A percentile compares a stretch with the other conserved stretches of the same genome.
Conservation (phyloP, 2,888 invertebrate species). For the Chirona hameri region DNA sequence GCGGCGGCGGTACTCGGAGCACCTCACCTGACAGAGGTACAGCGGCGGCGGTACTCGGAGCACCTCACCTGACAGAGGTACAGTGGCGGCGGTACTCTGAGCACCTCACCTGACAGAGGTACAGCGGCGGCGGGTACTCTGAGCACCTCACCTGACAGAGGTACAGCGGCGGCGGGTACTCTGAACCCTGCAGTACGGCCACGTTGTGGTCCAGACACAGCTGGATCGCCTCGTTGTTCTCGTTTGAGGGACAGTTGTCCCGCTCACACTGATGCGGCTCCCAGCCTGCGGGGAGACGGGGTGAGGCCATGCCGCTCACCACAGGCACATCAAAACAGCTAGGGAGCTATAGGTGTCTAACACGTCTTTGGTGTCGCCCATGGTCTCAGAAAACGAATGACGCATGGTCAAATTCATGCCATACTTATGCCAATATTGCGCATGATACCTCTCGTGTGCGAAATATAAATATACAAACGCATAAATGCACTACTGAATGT, state of each 20-base stretch:
- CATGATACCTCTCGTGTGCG: neutral
- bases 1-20: too few relatives aligned
- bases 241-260: conserved; percentile 24
- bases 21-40: too few relatives aligned
- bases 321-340: neutral
- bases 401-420: neutral
- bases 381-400: neutral
- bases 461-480: neutral
- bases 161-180: conserved; percentile 26
- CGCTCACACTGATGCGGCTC: conserved; percentile 27
- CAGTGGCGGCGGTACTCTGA: too few relatives aligned
- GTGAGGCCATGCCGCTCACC: neutral
- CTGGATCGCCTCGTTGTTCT: conserved; percentile 68
- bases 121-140: too few relatives aligned
- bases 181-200: conserved; percentile 25
- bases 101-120: too few relatives aligned
- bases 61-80: too few relatives aligned
- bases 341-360: neutral
- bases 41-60: too few relatives aligned
- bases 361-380: neutral
- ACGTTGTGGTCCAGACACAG: conserved; percentile 85
- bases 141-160: too few relatives aligned
- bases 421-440: neutral
- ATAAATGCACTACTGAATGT: neutral
- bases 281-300: neutral